phyloP scores from a whole-genome alignment of 2,113 vertebrate species.

The Istiophorus platypterus region DNA sequence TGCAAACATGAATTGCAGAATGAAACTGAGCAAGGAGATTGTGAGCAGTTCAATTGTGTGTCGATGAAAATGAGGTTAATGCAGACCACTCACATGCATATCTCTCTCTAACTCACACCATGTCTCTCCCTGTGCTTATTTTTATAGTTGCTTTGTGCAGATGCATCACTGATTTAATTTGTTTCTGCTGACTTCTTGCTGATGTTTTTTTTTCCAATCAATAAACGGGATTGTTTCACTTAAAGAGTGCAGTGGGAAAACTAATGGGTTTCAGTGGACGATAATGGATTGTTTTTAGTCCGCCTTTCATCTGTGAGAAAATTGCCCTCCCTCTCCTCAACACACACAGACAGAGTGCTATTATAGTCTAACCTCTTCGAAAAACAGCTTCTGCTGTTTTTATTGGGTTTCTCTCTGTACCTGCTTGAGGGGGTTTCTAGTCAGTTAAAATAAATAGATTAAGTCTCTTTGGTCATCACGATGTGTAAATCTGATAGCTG shows the following conservation, averaged over 20 bases:
- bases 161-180: constrained; percentile 61
- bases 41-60: not conserved
- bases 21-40: constrained; percentile 8
- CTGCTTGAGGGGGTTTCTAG: not conserved
- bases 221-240: constrained; percentile 76
- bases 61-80: not conserved
- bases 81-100: not conserved
- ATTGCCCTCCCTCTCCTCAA: constrained; percentile 28
- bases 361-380: constrained; percentile 15
- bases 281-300: constrained; percentile 76
- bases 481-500: not conserved
- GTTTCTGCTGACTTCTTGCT: constrained; percentile 33
- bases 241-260: constrained; percentile 62
- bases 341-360: not conserved
- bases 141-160: constrained; percentile 25
- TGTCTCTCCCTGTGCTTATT: constrained; percentile 16
- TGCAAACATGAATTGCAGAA: constrained; percentile 48
- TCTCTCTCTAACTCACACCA: not conserved
- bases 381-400: constrained; percentile 16
- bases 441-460: not conserved
- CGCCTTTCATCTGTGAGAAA: constrained; percentile 71
- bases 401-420: constrained; percentile 4
- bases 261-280: constrained; percentile 80
- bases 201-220: constrained; percentile 72
- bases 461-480: not conserved